Conservation (phyloP, 2,797 vertebrate species). For the Coccyzus lansbergi region DNA sequence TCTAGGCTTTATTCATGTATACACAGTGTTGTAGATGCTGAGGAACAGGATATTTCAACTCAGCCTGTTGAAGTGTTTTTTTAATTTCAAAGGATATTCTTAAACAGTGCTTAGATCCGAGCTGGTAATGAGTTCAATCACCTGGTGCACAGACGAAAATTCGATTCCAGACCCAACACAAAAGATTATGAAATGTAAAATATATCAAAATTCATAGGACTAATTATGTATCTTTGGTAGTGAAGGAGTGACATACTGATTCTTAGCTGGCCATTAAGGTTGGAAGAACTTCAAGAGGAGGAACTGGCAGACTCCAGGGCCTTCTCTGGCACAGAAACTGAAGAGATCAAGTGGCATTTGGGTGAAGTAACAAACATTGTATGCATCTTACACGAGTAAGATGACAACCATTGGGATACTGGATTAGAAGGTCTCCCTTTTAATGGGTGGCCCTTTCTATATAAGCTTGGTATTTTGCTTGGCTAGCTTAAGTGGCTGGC, state of each 20-base stretch:
- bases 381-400: background rate
- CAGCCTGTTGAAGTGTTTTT: background rate
- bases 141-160: background rate
- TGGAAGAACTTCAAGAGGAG: background rate
- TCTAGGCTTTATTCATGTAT: rapidly evolving
- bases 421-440: background rate
- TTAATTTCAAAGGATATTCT: background rate
- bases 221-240: background rate
- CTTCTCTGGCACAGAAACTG: background rate
- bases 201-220: background rate
- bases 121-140: background rate
- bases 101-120: background rate
- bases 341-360: background rate
- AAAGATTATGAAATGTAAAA: background rate
- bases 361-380: background rate
- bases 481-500: background rate
- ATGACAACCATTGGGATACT: background rate
- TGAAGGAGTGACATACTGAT: background rate
- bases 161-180: background rate
- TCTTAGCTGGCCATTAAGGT: background rate
- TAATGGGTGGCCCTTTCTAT: background rate
- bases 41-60: background rate
- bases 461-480: background rate
- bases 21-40: background rate
- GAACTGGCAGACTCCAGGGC: background rate